Base-by-base conservation (phyloP, 2,797 vertebrate species). In the Acipenser ruthenus region DNA sequence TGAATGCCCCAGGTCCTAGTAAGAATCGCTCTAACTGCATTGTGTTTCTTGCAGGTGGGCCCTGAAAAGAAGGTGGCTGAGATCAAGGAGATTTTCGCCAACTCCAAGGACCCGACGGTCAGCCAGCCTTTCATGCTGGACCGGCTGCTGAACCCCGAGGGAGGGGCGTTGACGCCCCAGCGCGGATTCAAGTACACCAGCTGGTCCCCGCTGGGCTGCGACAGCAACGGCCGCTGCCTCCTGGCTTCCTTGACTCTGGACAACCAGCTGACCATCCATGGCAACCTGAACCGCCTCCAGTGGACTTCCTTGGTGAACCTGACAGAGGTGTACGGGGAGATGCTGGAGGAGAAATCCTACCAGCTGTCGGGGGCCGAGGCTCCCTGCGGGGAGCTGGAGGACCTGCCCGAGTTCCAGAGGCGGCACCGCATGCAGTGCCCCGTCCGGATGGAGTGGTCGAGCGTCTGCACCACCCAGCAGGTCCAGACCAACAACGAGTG, bases 381-480 rank as follows among this genome's bases (percentile, higher is more conserved):
- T 0, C 80, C 89, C 0, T 68, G 73, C 10, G 85, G 72, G 0
- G 72, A 79, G 10, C 79, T 94, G 1, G 77, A 77, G 0, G 87
- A 95, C 65, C 89, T 92, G 3, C 71, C 89, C 0, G 96, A 97
- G 75, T 89, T 95, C 65, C 93, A 90, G 78, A 75, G 92, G 6
- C 85, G 96, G 2, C 93, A 92, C 81, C 83, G 79, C 67, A 99
- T 99, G 95, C 96, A 98, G 86, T 88, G 90, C 0, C 92, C 96
- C 0, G 84, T 97, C 58, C 82, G 93, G 7, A 98, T 98, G 95
- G 94, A 95, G 82, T 99, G 96, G 96, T 98, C 96, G 0, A 87
- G 89, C 51, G 80, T 97, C 80, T 98, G 96, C 73, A 91, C 89
- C 13, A 90, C 87, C 0, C 95, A 95, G 75, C 92, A 93, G 77